Percentiles rank a stretch among this genome's conserved stretches.
Conservation (phyloP, 2,888 invertebrate species). For the Chrysopilus asiliformis region DNA sequence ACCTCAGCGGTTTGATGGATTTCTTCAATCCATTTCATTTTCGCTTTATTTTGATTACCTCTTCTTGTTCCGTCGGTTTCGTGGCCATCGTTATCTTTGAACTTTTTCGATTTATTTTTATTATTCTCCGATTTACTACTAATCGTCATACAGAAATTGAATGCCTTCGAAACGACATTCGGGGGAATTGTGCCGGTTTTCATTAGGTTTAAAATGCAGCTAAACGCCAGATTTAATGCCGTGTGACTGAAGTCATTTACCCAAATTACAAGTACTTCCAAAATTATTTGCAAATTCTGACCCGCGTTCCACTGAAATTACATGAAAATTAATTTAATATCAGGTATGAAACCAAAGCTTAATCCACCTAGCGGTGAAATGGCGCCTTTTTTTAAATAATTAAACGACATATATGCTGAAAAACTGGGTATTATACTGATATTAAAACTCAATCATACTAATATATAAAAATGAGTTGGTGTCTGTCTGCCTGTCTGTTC, state of each 20-base stretch:
- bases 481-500: too few relatives aligned
- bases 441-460: too few relatives aligned
- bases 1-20: conserved; percentile 23
- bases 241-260: conserved; percentile 28
- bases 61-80: background rate
- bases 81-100: too few relatives aligned
- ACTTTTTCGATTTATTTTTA: conserved; percentile 3
- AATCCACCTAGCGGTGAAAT: too few relatives aligned
- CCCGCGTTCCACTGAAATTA: conserved; percentile 26
- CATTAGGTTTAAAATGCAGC: conserved; percentile 23
- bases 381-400: too few relatives aligned
- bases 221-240: conserved; percentile 29
- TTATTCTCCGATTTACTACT: conserved; percentile 21
- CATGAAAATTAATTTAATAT: conserved; percentile 1
- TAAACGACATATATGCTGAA: too few relatives aligned
- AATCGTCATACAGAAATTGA: conserved; percentile 27
- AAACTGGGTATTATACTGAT: too few relatives aligned
- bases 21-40: conserved; percentile 22
- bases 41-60: conserved; percentile 2
- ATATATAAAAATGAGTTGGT: too few relatives aligned
- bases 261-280: conserved; percentile 28
- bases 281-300: conserved; percentile 28
- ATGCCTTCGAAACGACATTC: conserved; percentile 28
- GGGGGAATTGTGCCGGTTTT: conserved; percentile 26
- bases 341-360: background rate